These are phyloP conservation scores for Spatula clypeata DNA, from an alignment of 2,797 vertebrate genomes.

Conservation along the genomic window DNA sequence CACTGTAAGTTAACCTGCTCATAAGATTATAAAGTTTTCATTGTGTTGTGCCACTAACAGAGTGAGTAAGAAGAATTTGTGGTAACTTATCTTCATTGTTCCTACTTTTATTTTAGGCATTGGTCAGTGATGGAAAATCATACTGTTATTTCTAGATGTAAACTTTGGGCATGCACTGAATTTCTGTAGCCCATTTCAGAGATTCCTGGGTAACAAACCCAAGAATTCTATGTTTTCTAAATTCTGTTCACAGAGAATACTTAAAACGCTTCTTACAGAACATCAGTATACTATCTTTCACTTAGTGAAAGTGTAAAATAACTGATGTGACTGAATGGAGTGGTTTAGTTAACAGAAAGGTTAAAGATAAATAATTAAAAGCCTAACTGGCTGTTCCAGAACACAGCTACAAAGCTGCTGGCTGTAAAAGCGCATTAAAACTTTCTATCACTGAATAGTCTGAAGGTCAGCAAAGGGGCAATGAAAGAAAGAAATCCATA, in stretches of 20 bases:
- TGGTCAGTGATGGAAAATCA: not conserved
- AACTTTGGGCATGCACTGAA: not conserved
- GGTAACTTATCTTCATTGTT: not conserved
- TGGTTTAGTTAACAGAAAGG: constrained; percentile 83
- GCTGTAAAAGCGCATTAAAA: constrained; percentile 57
- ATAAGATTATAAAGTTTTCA: not conserved
- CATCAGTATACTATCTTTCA: constrained; percentile 23
- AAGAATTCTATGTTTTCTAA: not conserved
- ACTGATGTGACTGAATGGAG: constrained; percentile 75
- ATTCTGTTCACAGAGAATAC: constrained; percentile 41
- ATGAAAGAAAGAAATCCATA: constrained; percentile 33
- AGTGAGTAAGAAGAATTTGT: not conserved
- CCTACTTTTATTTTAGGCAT: not conserved
- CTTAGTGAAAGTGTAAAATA: constrained; percentile 79
- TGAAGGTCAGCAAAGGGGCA: constrained; percentile 56
- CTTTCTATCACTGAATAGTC: constrained; percentile 19
- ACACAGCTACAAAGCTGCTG: constrained; percentile 52
- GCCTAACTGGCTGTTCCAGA: constrained; percentile 63
- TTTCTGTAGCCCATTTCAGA: not conserved
- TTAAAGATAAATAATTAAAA: constrained; percentile 85
- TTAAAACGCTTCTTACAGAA: constrained; percentile 31
- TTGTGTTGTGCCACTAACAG: not conserved
- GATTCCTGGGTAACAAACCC: not conserved
- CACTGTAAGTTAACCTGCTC: not conserved
- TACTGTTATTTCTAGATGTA: not conserved